Evolutionary conservation across 1,140 invertebrate species (phyloP), one percentile per base, ranked within the genome.

Genomic region (Papilio polytes): DNA sequence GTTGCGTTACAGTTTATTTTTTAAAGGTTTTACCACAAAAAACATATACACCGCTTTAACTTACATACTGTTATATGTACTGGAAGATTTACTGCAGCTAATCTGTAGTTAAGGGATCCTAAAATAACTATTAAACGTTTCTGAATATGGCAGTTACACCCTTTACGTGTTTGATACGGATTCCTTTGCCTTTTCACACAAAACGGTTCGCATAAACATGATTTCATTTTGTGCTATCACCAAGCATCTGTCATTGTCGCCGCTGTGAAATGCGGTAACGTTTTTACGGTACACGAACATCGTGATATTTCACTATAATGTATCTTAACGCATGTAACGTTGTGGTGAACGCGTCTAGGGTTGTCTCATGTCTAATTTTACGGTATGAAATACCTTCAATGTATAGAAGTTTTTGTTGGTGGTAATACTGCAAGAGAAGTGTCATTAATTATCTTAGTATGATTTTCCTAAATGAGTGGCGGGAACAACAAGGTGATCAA

Each of bases 291-390:
- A 63, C 7, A 53, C 36, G 56, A 78, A 36, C 53, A 63, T 78
- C 56, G 51, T 63, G 51, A 78, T 59, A 59, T 78, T 78, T 78
- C 56, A 78, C 76, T 78, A 78, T 78, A 78, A 78, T 78, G 76
- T 78, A 41, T 26, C 77, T 78, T 78, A 78, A 78, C 46, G 77
- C 77, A 44, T 41, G 59, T 63, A 70, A 78, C n/a, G 15, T 51
- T 46, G 56, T 63, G 20, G n/a, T 46, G 56, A 63, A 63, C 44
- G 3, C 18, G 53, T 56, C 20, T 78, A 78, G 77, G 77, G 77
- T 36, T 78, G 77, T 44, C 53, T 66, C 77, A 78, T 41, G 13
- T 63, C 73, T 74, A 51, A 44, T 48, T 74, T 26, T 26, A 26
- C 20, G 59, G 10, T 63, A 63, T 10, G 20, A 12, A 18, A 22